Conservation (phyloP, 2,113 vertebrate species). For the Caranx melampygus region DNA sequence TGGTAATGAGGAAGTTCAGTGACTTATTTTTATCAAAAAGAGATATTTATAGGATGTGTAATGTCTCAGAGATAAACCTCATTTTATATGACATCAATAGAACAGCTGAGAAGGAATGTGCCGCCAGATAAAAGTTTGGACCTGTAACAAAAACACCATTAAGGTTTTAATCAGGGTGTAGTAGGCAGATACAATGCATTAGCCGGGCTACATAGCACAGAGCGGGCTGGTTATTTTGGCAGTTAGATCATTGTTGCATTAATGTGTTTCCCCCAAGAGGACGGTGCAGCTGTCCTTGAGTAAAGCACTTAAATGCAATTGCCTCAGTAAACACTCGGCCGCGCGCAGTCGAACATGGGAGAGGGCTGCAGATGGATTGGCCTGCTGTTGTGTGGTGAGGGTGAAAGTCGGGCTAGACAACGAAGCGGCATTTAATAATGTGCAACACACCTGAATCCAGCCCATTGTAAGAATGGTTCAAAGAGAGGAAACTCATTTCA, state of each 20-base stretch:
- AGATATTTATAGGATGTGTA: conserved; percentile 4
- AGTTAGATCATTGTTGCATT: conserved; percentile 78
- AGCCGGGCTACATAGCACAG: conserved; percentile 32
- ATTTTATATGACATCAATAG: conserved; percentile 36
- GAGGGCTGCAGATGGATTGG: conserved; percentile 34
- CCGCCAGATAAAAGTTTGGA: conserved; percentile 61
- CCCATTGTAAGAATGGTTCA: background rate
- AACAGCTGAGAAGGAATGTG: conserved; percentile 35
- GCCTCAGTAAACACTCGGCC: conserved; percentile 72
- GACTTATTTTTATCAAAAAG: conserved; percentile 27
- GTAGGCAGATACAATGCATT: conserved; percentile 66
- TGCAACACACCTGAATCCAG: conserved; percentile 12
- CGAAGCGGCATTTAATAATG: conserved; percentile 8
- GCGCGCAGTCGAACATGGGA: conserved; percentile 31
- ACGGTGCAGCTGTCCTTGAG: conserved; percentile 78
- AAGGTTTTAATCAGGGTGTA: conserved; percentile 67
- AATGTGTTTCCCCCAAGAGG: conserved; percentile 72
- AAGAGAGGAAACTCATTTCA: background rate
- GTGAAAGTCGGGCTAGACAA: conserved; percentile 16
- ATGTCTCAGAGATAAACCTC: conserved; percentile 15
- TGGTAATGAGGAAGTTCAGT: background rate
- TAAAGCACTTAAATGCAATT: conserved; percentile 80
- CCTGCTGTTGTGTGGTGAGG: conserved; percentile 8
- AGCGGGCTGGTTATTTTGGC: conserved; percentile 68
- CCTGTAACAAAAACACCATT: conserved; percentile 69